Conservation (phyloP, 2,888 invertebrate species). For the Ectemnius continuus region DNA sequence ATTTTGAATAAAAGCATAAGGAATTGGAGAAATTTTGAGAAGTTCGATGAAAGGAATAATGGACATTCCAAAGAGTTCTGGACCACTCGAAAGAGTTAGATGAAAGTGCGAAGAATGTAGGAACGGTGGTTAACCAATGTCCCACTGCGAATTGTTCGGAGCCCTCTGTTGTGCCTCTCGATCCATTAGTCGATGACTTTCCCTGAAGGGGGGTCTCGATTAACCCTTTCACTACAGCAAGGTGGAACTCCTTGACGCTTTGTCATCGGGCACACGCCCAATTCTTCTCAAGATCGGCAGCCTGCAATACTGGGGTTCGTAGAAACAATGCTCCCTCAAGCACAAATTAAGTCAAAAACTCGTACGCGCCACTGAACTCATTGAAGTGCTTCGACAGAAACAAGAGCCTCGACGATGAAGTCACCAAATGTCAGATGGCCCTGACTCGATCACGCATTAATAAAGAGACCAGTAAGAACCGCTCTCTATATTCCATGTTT, state of each 20-base stretch:
- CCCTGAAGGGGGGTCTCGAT: constrained; percentile 16
- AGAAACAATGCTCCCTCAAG: constrained; percentile 51
- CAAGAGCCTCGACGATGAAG: neutral
- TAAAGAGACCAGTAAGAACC: too few species aligned
- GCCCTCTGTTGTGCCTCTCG: too few species aligned
- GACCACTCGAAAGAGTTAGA: neutral
- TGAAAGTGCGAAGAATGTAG: neutral
- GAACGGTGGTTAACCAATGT: too few species aligned
- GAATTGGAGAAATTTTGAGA: too few species aligned
- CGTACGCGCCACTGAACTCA: constrained; percentile 62
- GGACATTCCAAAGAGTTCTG: too few species aligned
- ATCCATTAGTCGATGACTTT: constrained; percentile 35
- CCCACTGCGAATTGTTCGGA: neutral
- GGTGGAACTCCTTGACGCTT: constrained; percentile 37
- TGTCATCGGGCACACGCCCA: constrained; percentile 49
- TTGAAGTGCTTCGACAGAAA: neutral
- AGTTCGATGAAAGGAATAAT: too few species aligned
- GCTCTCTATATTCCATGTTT: too few species aligned
- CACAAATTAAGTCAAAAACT: constrained; percentile 50
- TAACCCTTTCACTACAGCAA: constrained; percentile 37
- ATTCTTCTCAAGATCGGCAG: constrained; percentile 29
- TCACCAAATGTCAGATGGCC: neutral
- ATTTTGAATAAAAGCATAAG: too few species aligned
- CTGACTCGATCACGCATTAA: neutral
- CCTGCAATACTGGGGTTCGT: constrained; percentile 29